These are phyloP conservation scores for Scaeva pyrastri DNA, from an alignment of 2,888 invertebrate species.

Conservation along the genomic window DNA sequence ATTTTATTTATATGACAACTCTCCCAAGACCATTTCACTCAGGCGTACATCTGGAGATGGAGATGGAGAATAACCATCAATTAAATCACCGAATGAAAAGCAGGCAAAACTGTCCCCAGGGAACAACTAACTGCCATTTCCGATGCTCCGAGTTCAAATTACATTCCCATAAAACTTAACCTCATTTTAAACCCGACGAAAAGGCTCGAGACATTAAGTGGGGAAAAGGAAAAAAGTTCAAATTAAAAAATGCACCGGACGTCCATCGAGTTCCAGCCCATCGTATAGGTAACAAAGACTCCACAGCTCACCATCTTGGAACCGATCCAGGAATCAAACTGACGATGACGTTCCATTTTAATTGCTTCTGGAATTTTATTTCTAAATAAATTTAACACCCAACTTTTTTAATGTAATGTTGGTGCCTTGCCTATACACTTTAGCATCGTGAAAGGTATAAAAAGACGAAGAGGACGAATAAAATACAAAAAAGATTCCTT, in stretches of 20 bases:
- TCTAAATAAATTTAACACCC: slow-evolving; percentile 69
- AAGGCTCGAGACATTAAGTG: slow-evolving; percentile 25
- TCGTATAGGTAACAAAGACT: neutral
- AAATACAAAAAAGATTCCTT: slow-evolving; percentile 15
- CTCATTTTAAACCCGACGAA: slow-evolving; percentile 45
- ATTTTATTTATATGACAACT: slow-evolving; percentile 16
- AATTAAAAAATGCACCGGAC: slow-evolving; percentile 47
- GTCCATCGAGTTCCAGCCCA: slow-evolving; percentile 4
- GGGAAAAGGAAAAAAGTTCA: neutral
- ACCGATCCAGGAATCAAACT: slow-evolving; percentile 56
- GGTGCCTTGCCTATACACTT: neutral
- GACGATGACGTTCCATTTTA: slow-evolving; percentile 64
- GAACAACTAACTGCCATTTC: slow-evolving; percentile 29
- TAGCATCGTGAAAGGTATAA: neutral
- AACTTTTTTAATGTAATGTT: slow-evolving; percentile 18
- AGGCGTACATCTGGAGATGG: slow-evolving; percentile 20
- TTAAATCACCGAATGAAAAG: slow-evolving; percentile 49
- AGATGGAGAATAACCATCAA: slow-evolving; percentile 55
- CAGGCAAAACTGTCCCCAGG: slow-evolving; percentile 38
- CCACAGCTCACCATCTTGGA: slow-evolving; percentile 36
- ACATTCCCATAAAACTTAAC: slow-evolving; percentile 63
- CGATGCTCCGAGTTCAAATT: slow-evolving; percentile 39
- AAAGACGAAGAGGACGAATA: neutral
- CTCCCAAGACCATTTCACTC: slow-evolving; percentile 18
- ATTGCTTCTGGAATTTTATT: slow-evolving; percentile 70